Evolutionary conservation across 92 coral and sea anemone species (phyloP).

Genomic region (Epizoanthus ramosus): DNA sequence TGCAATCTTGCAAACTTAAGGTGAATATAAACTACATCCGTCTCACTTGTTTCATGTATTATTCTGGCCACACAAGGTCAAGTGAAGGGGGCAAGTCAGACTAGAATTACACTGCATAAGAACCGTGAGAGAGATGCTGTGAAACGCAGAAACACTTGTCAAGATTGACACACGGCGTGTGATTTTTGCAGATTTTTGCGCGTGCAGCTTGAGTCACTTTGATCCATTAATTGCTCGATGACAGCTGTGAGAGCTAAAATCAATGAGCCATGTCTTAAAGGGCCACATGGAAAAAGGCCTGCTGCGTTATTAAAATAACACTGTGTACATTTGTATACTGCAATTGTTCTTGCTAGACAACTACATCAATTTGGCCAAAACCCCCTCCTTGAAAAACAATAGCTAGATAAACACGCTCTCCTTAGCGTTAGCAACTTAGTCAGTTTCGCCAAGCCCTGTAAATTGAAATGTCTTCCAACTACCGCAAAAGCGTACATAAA

Average conservation of each 20-base stretch:
- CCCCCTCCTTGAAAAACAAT: neutral
- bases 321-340: slow-evolving; percentile 4
- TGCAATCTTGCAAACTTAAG: slow-evolving; percentile 1
- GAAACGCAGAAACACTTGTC: neutral
- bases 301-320: neutral
- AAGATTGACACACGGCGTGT: slow-evolving; percentile 6
- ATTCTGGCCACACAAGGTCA: neutral
- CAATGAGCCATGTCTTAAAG: slow-evolving; percentile 3
- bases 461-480: no score
- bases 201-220: slow-evolving; percentile 22
- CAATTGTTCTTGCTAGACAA: neutral
- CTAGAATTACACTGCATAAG: neutral
- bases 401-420: no score
- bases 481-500: no score
- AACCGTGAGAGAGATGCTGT: neutral
- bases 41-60: neutral
- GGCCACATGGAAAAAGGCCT: neutral
- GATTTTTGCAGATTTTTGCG: neutral
- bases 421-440: no score
- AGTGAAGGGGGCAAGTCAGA: neutral
- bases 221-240: slow-evolving; percentile 14
- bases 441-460: no score
- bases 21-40: neutral
- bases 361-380: neutral
- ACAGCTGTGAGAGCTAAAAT: slow-evolving; percentile 6